Evolutionary conservation across 2,888 invertebrate genomes (phyloP).

Genomic region (Parapristionchus giblindavisi): DNA sequence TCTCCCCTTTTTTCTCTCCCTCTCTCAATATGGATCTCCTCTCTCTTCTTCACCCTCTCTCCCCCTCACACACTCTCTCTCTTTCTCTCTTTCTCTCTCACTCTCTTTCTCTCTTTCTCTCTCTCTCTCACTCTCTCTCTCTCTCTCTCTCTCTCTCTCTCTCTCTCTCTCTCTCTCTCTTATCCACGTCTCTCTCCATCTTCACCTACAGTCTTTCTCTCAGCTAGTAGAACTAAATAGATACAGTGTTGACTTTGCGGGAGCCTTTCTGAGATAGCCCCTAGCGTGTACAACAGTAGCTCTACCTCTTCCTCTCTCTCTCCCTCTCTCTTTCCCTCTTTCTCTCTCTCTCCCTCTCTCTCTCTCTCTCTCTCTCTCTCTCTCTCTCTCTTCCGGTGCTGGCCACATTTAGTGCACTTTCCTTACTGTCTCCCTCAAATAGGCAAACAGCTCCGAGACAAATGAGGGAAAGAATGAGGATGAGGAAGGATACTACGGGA

Average conservation of each 20-base stretch:
- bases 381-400: not conserved
- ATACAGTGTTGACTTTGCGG: slow-evolving; percentile 11
- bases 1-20: no score
- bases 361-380: not conserved
- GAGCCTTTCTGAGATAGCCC: not conserved
- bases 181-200: not conserved
- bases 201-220: slow-evolving; percentile 1
- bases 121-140: not conserved
- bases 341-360: not conserved
- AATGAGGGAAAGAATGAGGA: no score
- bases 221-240: no score
- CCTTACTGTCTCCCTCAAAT: no score
- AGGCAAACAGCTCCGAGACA: no score
- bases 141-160: not conserved
- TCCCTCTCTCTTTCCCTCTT: not conserved
- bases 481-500: no score
- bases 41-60: not conserved
- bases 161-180: not conserved
- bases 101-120: not conserved
- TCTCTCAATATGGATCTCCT: no score
- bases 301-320: not conserved
- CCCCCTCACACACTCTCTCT: not conserved
- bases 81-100: not conserved
- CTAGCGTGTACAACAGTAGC: not conserved
- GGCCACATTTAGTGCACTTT: no score